phyloP scores from a whole-genome alignment of 2,888 invertebrate genomes.

The Acheta domesticus region DNA sequence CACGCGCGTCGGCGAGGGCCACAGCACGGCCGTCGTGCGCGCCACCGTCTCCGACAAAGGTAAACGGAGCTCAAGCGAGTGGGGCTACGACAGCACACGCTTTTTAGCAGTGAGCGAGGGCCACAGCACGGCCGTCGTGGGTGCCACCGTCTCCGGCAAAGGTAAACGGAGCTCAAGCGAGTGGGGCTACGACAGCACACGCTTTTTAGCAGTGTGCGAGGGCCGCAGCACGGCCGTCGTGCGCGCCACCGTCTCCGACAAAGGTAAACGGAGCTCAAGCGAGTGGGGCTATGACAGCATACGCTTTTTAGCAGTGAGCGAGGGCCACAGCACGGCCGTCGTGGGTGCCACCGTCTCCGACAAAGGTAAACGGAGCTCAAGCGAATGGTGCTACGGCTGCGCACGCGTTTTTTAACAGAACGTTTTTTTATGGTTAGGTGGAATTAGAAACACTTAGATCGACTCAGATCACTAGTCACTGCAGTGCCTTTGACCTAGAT shows the following conservation, averaged over 20 bases:
- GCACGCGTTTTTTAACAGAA: constrained; percentile 44
- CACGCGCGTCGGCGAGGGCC: constrained; percentile 48
- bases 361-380: background rate
- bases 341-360: background rate
- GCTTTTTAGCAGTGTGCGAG: constrained; percentile 46
- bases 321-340: background rate
- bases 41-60: too few species aligned
- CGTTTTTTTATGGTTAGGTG: constrained; percentile 39
- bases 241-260: background rate
- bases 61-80: too few species aligned
- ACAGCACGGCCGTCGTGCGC: too few species aligned
- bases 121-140: too few species aligned
- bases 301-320: constrained; percentile 46
- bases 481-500: too few species aligned
- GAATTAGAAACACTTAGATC: too few species aligned
- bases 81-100: too few species aligned
- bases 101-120: constrained; percentile 42
- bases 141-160: too few species aligned
- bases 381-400: too few species aligned
- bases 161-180: too few species aligned
- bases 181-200: constrained; percentile 43
- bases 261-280: background rate
- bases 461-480: too few species aligned
- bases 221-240: background rate
- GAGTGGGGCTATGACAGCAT: constrained; percentile 43